Evolutionary conservation across 2,888 invertebrate genomes (phyloP).

Genomic region (Rhagium mordax): DNA sequence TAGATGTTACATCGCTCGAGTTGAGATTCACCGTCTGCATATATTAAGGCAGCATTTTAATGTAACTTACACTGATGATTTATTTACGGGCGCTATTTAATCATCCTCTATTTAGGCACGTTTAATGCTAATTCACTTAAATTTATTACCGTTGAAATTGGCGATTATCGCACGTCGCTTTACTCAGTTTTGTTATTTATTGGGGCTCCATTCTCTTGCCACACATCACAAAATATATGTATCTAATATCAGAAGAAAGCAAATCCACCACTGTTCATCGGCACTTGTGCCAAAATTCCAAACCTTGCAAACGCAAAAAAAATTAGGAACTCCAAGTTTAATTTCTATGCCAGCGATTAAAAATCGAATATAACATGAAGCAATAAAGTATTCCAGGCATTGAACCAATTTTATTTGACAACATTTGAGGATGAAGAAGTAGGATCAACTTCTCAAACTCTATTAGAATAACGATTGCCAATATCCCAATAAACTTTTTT

Average conservation of each 20-base stretch:
- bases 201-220: conserved; percentile 39
- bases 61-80: conserved; percentile 67
- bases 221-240: conserved; percentile 38
- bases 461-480: too few relatives aligned
- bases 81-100: conserved; percentile 67
- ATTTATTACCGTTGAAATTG: conserved; percentile 68
- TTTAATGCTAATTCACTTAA: conserved; percentile 68
- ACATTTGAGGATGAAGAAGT: too few relatives aligned
- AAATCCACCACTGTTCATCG: neutral
- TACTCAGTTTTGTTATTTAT: conserved; percentile 61
- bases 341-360: too few relatives aligned
- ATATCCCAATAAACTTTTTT: too few relatives aligned
- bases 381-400: too few relatives aligned
- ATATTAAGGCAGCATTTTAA: conserved; percentile 66
- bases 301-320: neutral
- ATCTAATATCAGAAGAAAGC: conserved; percentile 19
- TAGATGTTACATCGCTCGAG: conserved; percentile 51
- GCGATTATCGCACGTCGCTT: conserved; percentile 66
- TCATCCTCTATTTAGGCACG: conserved; percentile 68
- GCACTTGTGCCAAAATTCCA: neutral
- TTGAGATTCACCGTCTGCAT: conserved; percentile 64
- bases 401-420: too few relatives aligned
- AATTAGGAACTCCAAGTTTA: too few relatives aligned
- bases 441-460: too few relatives aligned
- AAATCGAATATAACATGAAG: too few relatives aligned